phyloP scores from a whole-genome alignment of 2,113 vertebrate genomes.

The Podarcis raffonei region DNA sequence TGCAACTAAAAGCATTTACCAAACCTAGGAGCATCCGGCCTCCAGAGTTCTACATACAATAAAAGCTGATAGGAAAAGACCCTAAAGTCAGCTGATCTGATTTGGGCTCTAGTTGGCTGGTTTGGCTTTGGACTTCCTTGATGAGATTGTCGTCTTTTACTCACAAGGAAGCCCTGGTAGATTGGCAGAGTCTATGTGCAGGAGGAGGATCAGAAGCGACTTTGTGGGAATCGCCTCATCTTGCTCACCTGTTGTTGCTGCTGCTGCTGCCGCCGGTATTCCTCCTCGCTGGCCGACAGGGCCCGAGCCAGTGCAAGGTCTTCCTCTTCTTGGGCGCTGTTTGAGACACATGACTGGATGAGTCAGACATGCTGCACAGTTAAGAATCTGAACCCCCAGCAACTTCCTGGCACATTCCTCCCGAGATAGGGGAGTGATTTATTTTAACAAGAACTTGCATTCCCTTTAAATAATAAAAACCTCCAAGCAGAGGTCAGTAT shows the following conservation, averaged over 20 bases:
- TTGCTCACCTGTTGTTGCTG: conserved; percentile 68
- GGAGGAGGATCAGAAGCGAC: background rate
- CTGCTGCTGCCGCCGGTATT: conserved; percentile 86
- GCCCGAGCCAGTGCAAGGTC: conserved; percentile 93
- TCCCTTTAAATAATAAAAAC: too few species aligned
- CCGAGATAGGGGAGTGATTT: background rate
- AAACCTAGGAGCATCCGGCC: background rate
- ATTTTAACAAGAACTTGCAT: too few species aligned
- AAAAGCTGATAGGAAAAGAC: background rate
- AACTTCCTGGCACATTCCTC: background rate
- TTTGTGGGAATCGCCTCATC: background rate
- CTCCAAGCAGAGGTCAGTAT: background rate
- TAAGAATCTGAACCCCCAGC: background rate
- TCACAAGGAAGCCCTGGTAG: background rate
- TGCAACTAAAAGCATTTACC: background rate
- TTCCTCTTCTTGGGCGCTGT: conserved; percentile 91
- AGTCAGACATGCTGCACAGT: background rate
- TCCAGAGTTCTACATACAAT: background rate
- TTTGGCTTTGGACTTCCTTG: background rate
- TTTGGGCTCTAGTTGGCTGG: background rate
- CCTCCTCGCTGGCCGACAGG: conserved; percentile 93
- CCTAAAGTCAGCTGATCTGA: background rate
- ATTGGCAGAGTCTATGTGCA: background rate
- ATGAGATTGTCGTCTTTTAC: background rate
- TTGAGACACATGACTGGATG: background rate